Evolutionary conservation across 2,888 invertebrate genomes (phyloP), one percentile per base, ranked within the genome.

Genomic region (Diplolepis rosae): DNA sequence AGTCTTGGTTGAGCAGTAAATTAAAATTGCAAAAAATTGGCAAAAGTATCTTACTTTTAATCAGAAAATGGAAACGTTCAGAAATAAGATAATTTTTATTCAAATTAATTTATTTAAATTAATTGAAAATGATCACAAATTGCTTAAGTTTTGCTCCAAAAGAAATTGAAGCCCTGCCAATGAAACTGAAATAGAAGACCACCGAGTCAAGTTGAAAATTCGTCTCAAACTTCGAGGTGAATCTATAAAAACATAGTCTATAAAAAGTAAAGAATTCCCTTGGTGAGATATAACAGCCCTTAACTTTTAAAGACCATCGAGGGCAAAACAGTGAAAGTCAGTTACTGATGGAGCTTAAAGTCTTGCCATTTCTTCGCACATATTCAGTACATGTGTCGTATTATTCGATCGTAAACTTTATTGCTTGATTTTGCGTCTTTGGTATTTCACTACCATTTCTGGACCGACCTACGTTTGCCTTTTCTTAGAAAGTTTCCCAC

Each of bases 401-500:
- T 39, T 39, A 61, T 61, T 61, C 39, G 61, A 61, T 61, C 61
- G 35, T 61, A 61, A 61, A 61, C 39, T 61, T 39, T 61, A 22
- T 24, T 39, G n/a, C 39, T 22, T 24, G 61, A 39, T 61, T 24
- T 61, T 39, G 39, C 35, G 35, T 39, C 39, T 61, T 22, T 22
- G 27, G 30, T 61, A 39, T 32, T 61, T 61, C 18, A 39, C 24
- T 24, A 61, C 22, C 39, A 61, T 61, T 24, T 61, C 24, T 39
- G 7, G 32, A 35, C 4, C 13, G 18, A 39, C 13, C 13, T 35
- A 24, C 39, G 13, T 7, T 13, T 39, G 5, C 32, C 39, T 18
- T 61, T 72, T 65, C 70, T 70, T 73, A 65, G 69, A 51, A 67
- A 70, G 74, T 71, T 71, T 50, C 22, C 66, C 68, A 51, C 67